Percentiles rank a stretch among this genome's conserved stretches.
phyloP scores from a whole-genome alignment of 2,888 invertebrate genomes.

The Fissipunctia ypsillon region DNA sequence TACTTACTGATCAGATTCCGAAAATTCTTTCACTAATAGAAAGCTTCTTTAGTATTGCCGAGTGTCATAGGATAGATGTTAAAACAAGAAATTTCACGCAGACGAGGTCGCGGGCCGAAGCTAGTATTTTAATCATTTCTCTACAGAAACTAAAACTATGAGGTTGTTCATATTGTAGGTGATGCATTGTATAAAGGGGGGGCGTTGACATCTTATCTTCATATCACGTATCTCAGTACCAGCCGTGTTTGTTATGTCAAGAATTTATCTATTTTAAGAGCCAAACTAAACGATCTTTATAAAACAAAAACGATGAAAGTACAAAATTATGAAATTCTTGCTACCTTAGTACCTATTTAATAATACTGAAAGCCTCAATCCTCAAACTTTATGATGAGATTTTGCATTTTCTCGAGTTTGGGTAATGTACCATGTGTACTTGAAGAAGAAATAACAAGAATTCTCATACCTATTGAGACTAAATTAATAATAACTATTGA shows the following conservation, averaged over 20 bases:
- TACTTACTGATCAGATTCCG: no score
- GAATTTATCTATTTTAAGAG: slow-evolving; percentile 47
- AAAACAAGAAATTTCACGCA: no score
- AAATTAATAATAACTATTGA: neutral
- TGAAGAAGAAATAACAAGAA: neutral
- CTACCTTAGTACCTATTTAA: no score
- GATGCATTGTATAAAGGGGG: slow-evolving; percentile 1
- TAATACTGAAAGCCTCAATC: neutral
- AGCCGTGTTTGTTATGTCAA: slow-evolving; percentile 43
- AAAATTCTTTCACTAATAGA: no score
- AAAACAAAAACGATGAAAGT: neutral
- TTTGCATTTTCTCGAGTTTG: neutral
- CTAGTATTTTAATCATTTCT: neutral
- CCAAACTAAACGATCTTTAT: neutral
- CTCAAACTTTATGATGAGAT: neutral
- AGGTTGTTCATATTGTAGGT: neutral
- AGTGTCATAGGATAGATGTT: no score
- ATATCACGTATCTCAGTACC: slow-evolving; percentile 15
- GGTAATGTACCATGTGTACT: neutral
- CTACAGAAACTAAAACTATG: neutral
- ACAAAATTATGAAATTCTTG: neutral
- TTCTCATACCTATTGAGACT: neutral
- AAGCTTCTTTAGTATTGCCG: no score
- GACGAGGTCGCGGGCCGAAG: no score
- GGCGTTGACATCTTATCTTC: slow-evolving; percentile 61